Percentiles rank a stretch among this genome's conserved stretches.
Conservation (phyloP, 2,888 invertebrate genomes). For the Pterobdella sp. region DNA sequence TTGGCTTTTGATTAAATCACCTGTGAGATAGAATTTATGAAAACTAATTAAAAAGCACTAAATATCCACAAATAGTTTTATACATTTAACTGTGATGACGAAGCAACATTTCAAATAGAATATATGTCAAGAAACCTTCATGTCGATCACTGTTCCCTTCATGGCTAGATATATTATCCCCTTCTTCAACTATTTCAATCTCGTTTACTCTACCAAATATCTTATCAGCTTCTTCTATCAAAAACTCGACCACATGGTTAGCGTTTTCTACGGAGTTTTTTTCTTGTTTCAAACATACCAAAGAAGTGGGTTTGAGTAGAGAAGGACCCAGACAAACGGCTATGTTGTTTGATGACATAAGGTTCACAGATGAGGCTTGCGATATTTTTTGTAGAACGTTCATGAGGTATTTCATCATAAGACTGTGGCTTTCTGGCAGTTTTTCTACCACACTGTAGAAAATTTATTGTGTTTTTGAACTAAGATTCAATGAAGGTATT, state of each 20-base stretch:
- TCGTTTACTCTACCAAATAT: conserved; percentile 9
- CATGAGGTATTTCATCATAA: conserved; percentile 9
- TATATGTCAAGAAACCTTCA: neutral
- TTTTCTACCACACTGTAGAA: conserved; percentile 10
- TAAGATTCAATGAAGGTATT: too few relatives aligned
- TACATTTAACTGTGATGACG: neutral
- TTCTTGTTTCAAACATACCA: conserved; percentile 7
- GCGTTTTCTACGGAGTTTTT: conserved; percentile 10
- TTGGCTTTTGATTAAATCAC: neutral
- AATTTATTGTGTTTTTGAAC: too few relatives aligned
- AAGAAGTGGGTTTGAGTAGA: conserved; percentile 18
- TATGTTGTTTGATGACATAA: conserved; percentile 14
- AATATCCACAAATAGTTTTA: neutral
- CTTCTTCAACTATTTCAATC: neutral
- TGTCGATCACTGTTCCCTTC: neutral
- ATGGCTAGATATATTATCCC: neutral
- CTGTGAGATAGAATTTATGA: neutral
- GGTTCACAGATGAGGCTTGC: neutral
- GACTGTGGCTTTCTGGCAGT: conserved; percentile 3
- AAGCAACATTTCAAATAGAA: neutral
- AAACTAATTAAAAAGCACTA: neutral
- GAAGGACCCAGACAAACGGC: conserved; percentile 26
- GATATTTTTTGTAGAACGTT: conserved; percentile 2
- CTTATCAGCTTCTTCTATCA: conserved; percentile 3
- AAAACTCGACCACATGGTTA: conserved; percentile 8